Conservation (phyloP, 2,888 invertebrate genomes). For the Rhingia campestris region DNA sequence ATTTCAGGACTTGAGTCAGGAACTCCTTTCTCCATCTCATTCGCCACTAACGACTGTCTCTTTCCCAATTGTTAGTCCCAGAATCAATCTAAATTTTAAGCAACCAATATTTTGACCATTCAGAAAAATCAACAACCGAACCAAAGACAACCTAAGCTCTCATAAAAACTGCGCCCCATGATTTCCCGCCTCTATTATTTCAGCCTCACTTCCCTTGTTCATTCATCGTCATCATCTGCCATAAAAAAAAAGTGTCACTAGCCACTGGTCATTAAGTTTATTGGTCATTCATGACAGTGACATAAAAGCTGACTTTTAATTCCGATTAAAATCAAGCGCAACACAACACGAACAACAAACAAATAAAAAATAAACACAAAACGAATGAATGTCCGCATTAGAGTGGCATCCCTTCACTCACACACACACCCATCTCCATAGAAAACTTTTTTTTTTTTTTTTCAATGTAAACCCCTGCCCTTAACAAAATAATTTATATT, state of each 20-base stretch:
- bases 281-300: conserved; percentile 61
- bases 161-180: too few species aligned
- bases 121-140: too few species aligned
- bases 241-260: not conserved
- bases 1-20: too few species aligned
- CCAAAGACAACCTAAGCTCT: too few species aligned
- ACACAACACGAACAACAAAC: not conserved
- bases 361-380: conserved; percentile 30
- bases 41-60: too few species aligned
- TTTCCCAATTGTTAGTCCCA: too few species aligned
- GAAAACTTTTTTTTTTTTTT: conserved; percentile 12
- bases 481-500: conserved; percentile 65
- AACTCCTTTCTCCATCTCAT: too few species aligned
- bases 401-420: conserved; percentile 24
- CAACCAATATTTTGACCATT: too few species aligned
- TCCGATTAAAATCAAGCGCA: conserved; percentile 55
- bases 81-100: too few species aligned
- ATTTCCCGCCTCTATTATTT: not conserved
- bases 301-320: conserved; percentile 57
- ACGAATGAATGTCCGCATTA: conserved; percentile 50
- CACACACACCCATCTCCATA: conserved; percentile 6
- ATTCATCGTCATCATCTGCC: not conserved
- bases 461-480: not conserved
- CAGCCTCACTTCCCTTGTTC: not conserved
- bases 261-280: conserved; percentile 63